A percentile compares a stretch with the other conserved stretches of the same genome.
phyloP scores from a whole-genome alignment of 2,888 invertebrate species.

The Formica aserva region DNA sequence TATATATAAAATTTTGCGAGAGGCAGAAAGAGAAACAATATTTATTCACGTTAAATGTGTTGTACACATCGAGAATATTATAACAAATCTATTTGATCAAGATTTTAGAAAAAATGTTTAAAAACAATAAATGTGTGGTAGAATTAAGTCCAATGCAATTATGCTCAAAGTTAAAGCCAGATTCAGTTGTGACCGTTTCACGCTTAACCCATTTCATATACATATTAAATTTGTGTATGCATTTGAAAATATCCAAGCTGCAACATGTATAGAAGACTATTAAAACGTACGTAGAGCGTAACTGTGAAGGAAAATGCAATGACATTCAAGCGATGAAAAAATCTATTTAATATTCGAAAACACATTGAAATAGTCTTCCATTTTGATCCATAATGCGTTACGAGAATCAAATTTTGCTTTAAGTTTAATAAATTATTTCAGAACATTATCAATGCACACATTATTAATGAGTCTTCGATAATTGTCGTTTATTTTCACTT shows the following conservation, averaged over 20 bases:
- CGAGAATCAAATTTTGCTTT: conserved; percentile 18
- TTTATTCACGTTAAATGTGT: conserved; percentile 4
- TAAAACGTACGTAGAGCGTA: conserved; percentile 17
- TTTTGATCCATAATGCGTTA: conserved; percentile 7
- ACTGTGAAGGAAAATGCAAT: conserved; percentile 13
- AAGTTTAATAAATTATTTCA: conserved; percentile 41
- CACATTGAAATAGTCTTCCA: conserved; percentile 48
- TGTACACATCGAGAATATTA: background rate
- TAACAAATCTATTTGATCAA: background rate
- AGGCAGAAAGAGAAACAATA: background rate
- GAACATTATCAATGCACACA: conserved; percentile 10
- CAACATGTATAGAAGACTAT: conserved; percentile 11
- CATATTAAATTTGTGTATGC: conserved; percentile 34
- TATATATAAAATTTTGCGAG: background rate
- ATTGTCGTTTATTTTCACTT: conserved; percentile 28
- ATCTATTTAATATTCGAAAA: conserved; percentile 11
- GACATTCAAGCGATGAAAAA: background rate
- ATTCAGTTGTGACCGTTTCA: background rate
- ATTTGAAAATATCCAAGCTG: background rate
- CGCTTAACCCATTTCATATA: conserved; percentile 31
- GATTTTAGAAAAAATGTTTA: background rate
- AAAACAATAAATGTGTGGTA: background rate
- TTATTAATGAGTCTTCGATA: conserved; percentile 22
- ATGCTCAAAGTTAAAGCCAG: background rate
- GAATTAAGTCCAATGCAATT: background rate